A percentile compares a stretch with the other conserved stretches of the same genome.
These are phyloP conservation scores for Malurus cyaneus DNA, from an alignment of 2,113 vertebrate species.

Conservation along the genomic window DNA sequence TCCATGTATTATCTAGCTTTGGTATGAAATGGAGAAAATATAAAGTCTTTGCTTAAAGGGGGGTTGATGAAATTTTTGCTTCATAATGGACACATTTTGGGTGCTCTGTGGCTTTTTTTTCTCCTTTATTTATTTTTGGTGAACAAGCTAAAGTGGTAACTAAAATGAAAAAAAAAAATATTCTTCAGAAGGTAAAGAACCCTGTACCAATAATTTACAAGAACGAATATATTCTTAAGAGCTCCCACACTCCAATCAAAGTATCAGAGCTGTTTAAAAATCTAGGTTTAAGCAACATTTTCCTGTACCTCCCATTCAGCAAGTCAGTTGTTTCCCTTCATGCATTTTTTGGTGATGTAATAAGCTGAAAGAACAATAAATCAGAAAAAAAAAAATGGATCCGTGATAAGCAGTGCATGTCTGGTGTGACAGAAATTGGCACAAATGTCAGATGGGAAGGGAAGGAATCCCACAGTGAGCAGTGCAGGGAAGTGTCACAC, in stretches of 20 bases:
- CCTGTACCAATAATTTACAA: neutral
- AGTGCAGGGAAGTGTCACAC: rapidly evolving
- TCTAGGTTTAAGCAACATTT: neutral
- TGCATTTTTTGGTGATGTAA: neutral
- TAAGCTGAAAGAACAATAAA: neutral
- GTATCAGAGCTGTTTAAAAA: neutral
- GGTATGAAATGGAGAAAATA: neutral
- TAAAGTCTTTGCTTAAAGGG: neutral
- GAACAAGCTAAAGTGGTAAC: neutral
- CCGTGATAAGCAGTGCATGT: neutral
- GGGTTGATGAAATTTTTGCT: neutral
- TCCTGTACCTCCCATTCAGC: neutral
- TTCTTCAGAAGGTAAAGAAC: neutral
- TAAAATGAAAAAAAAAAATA: neutral
- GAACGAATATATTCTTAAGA: neutral
- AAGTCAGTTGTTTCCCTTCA: neutral
- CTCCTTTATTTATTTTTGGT: neutral
- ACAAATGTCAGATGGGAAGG: neutral
- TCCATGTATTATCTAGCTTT: neutral
- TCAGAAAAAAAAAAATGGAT: neutral
- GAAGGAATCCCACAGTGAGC: neutral
- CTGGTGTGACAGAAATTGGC: neutral
- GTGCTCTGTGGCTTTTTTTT: neutral
- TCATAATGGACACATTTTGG: neutral
- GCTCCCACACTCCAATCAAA: neutral